Evolutionary conservation across 2,797 vertebrate species (phyloP).

Genomic region (Lacerta viridis): DNA sequence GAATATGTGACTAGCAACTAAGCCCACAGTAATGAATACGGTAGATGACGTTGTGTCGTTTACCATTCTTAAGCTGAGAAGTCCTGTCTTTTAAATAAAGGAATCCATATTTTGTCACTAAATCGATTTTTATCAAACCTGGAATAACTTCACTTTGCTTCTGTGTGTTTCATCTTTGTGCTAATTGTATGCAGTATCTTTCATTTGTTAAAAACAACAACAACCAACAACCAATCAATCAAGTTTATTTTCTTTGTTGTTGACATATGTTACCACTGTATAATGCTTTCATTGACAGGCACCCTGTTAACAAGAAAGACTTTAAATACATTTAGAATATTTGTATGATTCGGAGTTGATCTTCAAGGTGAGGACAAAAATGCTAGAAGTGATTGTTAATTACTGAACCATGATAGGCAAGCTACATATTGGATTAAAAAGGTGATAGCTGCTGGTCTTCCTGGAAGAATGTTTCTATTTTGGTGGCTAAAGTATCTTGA

Average conservation of each 20-base stretch:
- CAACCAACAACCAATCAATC: not conserved
- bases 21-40: not conserved
- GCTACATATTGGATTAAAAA: conserved; percentile 16
- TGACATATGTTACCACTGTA: not conserved
- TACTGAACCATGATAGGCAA: conserved; percentile 17
- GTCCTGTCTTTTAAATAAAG: not conserved
- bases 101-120: not conserved
- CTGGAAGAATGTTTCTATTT: conserved; percentile 36
- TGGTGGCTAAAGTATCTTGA: conserved; percentile 30
- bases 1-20: not conserved
- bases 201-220: not conserved
- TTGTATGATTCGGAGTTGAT: not conserved
- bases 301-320: conserved; percentile 10
- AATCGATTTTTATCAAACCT: not conserved
- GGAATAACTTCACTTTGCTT: not conserved
- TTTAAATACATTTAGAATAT: conserved; percentile 14
- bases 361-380: conserved; percentile 21
- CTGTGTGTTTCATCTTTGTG: not conserved
- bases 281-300: not conserved
- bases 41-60: not conserved
- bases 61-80: not conserved
- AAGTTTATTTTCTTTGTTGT: not conserved
- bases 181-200: not conserved
- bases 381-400: conserved; percentile 25
- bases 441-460: not conserved